Base-by-base conservation (phyloP, 2,888 invertebrate genomes). In the Willowsia nigromaculata region DNA sequence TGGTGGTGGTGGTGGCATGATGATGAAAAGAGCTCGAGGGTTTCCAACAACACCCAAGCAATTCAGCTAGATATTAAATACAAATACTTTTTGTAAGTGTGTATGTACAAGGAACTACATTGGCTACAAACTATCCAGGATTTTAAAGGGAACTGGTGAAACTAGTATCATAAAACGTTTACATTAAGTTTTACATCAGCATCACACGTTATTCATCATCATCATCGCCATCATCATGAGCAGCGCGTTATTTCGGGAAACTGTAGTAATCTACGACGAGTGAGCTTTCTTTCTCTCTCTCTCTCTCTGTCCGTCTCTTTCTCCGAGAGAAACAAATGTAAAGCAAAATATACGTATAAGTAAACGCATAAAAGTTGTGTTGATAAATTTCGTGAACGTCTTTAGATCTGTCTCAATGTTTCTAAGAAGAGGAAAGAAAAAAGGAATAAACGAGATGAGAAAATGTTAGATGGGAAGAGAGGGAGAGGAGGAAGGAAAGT, bases 401-500 rank as follows among this genome's bases (percentile, higher is more conserved):
- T 74, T 74, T 74, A 74, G 15, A 4, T 68, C 68, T 71, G 18
- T 62, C 15, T 62, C 47, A n/a, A 25, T 25, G 43, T 71, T 71
- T 65, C 40, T 40, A 71, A 37, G 37, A 74, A 74, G 65, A 18
- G n/a, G 33, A 18, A 13, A 27, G 30, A 37, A 78, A 78, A 33
- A 56, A 15, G 53, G 53, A 78, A 78, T 62, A 81, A 59, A 82
- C 68, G 65, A 82, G 30, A 81, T 33, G 53, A 81, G 43, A 62
- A 27, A n/a, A n/a, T n/a, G n/a, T n/a, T n/a, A 68, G 30, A 43
- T 25, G n/a, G 62, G 62, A 5, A 18, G 37, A 43, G 62, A 62
- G 40, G n/a, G 15, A 50, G 27, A 47, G 50, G 71, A 47, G 71
- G 40, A 71, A 71, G 84, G 40, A 84, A 84, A 84, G 84, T 84